phyloP scores from a whole-genome alignment of 2,797 vertebrate genomes.

The Melanotaenia parkinsoni region DNA sequence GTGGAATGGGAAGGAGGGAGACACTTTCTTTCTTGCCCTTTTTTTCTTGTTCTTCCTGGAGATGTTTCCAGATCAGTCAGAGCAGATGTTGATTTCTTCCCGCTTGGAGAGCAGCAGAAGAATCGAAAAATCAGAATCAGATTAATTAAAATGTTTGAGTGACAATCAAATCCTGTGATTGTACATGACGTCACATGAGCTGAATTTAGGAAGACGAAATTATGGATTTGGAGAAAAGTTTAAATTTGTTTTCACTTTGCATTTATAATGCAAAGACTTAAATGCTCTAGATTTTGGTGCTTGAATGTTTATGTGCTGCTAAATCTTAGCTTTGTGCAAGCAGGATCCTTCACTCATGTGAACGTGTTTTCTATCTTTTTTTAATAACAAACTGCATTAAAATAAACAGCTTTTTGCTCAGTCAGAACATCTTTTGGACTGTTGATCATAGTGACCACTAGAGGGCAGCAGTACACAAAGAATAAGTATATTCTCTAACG shows the following conservation, averaged over 20 bases:
- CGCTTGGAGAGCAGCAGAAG: not conserved
- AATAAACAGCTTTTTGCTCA: not conserved
- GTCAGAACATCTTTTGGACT: not conserved
- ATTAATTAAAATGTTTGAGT: not conserved
- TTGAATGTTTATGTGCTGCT: not conserved
- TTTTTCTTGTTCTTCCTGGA: conserved; percentile 24
- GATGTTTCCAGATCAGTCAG: conserved; percentile 37
- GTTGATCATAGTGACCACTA: conserved; percentile 52
- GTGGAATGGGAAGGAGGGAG: conserved; percentile 1
- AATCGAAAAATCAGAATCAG: not conserved
- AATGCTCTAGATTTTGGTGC: not conserved
- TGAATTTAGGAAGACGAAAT: not conserved
- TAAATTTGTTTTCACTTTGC: not conserved
- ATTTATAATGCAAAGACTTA: not conserved
- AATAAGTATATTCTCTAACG: conserved; percentile 5
- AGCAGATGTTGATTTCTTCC: conserved; percentile 32
- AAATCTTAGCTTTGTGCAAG: not conserved
- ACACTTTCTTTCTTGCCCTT: conserved; percentile 8
- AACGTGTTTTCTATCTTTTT: not conserved
- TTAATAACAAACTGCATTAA: not conserved
- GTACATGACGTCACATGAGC: not conserved
- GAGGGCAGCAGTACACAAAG: conserved; percentile 72
- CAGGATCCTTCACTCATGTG: not conserved
- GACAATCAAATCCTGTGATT: not conserved
- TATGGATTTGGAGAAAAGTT: not conserved